phyloP scores from a whole-genome alignment of 2,888 invertebrate genomes.

The Drosophila subsilvestris region DNA sequence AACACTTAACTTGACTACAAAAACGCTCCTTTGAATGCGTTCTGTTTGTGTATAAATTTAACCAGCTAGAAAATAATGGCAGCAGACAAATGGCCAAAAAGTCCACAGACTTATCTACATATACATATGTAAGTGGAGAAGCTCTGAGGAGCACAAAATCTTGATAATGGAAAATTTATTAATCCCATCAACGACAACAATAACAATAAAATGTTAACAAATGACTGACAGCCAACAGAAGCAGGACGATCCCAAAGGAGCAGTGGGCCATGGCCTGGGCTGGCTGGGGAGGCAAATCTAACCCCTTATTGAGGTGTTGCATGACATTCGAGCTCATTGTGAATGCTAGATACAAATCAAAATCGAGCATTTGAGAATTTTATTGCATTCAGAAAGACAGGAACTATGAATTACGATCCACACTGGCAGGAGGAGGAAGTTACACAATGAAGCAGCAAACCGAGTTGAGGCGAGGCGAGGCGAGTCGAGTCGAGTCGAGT shows the following conservation, averaged over 20 bases:
- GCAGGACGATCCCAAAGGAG: conserved; percentile 1
- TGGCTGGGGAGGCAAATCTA: no score
- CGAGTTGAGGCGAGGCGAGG: conserved; percentile 2
- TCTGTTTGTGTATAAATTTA: conserved; percentile 71
- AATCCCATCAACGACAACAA: conserved; percentile 79
- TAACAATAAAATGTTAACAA: conserved; percentile 80
- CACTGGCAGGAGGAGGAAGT: neutral
- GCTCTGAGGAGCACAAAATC: conserved; percentile 53
- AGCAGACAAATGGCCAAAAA: conserved; percentile 68
- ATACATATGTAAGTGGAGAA: conserved; percentile 11
- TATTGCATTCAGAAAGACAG: conserved; percentile 46
- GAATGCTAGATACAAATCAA: conserved; percentile 62
- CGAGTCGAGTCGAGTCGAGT: conserved; percentile 41
- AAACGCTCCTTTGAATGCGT: conserved; percentile 73
- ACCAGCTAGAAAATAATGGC: conserved; percentile 79
- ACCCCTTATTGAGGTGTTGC: conserved; percentile 65
- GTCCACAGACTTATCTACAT: conserved; percentile 51
- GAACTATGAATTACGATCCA: conserved; percentile 68
- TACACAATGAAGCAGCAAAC: no score
- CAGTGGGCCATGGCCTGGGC: no score
- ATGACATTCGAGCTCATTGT: conserved; percentile 55
- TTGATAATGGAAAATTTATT: conserved; percentile 79
- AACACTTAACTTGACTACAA: conserved; percentile 53
- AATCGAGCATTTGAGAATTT: conserved; percentile 66
- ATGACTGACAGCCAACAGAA: conserved; percentile 61